These are phyloP conservation scores for Byasa hedistus DNA, from an alignment of 2,888 invertebrate genomes.

Conservation along the genomic window DNA sequence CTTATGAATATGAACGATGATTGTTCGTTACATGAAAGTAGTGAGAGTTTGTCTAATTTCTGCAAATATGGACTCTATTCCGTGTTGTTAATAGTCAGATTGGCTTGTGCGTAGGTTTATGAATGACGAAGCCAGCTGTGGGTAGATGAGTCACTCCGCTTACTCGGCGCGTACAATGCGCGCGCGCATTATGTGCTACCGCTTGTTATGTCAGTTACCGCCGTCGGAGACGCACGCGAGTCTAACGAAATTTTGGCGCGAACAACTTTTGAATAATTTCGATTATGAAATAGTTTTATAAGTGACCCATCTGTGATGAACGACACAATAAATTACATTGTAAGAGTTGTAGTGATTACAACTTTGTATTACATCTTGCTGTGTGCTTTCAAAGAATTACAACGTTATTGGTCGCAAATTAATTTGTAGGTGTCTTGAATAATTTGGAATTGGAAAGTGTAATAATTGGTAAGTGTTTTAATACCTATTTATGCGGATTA, in stretches of 20 bases:
- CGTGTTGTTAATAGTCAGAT: conserved; percentile 43
- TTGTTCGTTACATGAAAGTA: conserved; percentile 21
- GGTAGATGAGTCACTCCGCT: conserved; percentile 59
- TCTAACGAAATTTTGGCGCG: conserved; percentile 45
- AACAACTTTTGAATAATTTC: conserved; percentile 36
- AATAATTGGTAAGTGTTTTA: conserved; percentile 37
- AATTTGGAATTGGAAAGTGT: conserved; percentile 40
- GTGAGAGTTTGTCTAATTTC: conserved; percentile 33
- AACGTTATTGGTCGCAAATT: conserved; percentile 56
- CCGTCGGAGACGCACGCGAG: conserved; percentile 41
- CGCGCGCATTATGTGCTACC: conserved; percentile 65
- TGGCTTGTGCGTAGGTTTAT: conserved; percentile 44
- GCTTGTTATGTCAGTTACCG: conserved; percentile 47
- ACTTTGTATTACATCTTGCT: conserved; percentile 62
- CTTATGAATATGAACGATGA: conserved; percentile 29
- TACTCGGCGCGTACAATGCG: conserved; percentile 54
- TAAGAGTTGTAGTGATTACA: conserved; percentile 59
- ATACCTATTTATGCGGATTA: not conserved
- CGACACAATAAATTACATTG: conserved; percentile 59
- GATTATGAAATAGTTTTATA: conserved; percentile 28
- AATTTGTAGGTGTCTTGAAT: conserved; percentile 38
- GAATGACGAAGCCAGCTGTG: conserved; percentile 72
- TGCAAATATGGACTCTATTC: conserved; percentile 43
- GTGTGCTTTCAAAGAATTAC: conserved; percentile 63
- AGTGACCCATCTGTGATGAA: conserved; percentile 58